Evolutionary conservation across 2,113 vertebrate species (phyloP).

Genomic region (Speoplatyrhinus poulsoni): DNA sequence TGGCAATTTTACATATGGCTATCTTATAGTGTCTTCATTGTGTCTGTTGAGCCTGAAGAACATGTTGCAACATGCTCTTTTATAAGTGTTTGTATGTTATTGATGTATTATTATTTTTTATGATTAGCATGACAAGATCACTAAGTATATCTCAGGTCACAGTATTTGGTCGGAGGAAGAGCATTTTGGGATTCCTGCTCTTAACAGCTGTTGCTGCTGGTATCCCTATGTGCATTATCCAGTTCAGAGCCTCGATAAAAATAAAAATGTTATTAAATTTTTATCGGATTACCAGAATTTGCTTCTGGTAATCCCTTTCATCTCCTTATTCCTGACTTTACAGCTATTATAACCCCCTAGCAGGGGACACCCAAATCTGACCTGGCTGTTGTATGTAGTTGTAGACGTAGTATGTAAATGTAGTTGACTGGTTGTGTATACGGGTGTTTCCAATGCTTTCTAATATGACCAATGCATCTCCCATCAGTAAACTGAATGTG

Average conservation of each 20-base stretch:
- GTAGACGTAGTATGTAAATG: conserved; percentile 1
- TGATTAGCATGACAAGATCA: conserved; percentile 4
- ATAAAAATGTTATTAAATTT: neutral
- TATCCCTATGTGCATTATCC: neutral
- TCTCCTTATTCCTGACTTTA: neutral
- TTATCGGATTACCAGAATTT: no score
- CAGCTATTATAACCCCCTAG: neutral
- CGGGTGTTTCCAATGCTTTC: conserved; percentile 1
- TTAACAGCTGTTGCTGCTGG: conserved; percentile 37
- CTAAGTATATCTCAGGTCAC: conserved; percentile 56
- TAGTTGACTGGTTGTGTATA: neutral
- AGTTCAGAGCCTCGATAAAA: neutral
- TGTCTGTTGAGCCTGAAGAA: neutral
- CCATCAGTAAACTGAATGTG: conserved; percentile 21
- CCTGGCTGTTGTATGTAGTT: conserved; percentile 30
- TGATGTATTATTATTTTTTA: conserved; percentile 13
- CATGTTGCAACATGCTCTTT: neutral
- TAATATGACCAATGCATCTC: conserved; percentile 7
- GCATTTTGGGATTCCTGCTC: conserved; percentile 43
- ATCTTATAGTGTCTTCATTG: neutral
- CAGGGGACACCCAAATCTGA: conserved; percentile 14
- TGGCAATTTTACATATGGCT: neutral
- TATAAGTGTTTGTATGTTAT: neutral
- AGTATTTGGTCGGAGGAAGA: conserved; percentile 24
- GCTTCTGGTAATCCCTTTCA: neutral